Evolutionary conservation across 2,797 vertebrate genomes (phyloP).

Genomic region (Brachymystax lenok): DNA sequence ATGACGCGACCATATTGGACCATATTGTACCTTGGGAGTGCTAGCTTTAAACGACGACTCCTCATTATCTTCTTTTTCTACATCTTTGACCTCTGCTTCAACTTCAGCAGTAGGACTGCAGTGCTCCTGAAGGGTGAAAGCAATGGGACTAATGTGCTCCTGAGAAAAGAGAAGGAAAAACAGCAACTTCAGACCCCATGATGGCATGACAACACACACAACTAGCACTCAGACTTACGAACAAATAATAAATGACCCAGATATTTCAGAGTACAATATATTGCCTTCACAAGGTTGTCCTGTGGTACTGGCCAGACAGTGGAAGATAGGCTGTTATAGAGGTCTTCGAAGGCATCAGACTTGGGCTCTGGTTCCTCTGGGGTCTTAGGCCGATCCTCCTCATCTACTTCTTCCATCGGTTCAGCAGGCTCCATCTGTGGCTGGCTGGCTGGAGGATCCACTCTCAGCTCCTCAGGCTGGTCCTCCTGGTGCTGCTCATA

Average conservation of each 20-base stretch:
- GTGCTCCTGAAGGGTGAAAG: conserved; percentile 44
- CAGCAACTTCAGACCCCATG: neutral
- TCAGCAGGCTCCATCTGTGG: conserved; percentile 31
- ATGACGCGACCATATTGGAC: too few species aligned
- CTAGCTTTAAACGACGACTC: conserved; percentile 46
- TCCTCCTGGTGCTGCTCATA: conserved; percentile 56
- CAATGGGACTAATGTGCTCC: conserved; percentile 33
- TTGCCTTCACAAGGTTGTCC: conserved; percentile 56
- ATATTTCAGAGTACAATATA: neutral
- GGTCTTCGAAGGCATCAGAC: conserved; percentile 66
- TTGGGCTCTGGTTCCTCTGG: conserved; percentile 75
- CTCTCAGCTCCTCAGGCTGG: conserved; percentile 47
- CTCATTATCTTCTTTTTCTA: conserved; percentile 45
- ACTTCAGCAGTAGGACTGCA: conserved; percentile 39
- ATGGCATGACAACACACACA: neutral
- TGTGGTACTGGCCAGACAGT: conserved; percentile 45
- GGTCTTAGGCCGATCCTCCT: conserved; percentile 73
- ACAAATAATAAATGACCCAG: neutral
- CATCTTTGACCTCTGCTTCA: conserved; percentile 50
- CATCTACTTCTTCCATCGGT: conserved; percentile 53
- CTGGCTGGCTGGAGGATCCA: conserved; percentile 30
- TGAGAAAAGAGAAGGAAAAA: conserved; percentile 27
- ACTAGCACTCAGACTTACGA: too few species aligned
- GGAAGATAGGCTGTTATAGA: conserved; percentile 58
- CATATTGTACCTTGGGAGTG: conserved; percentile 63